Percentiles rank a stretch among this genome's conserved stretches.
Conservation (phyloP, 2,113 vertebrate genomes). For the Nyctibius bracteatus region DNA sequence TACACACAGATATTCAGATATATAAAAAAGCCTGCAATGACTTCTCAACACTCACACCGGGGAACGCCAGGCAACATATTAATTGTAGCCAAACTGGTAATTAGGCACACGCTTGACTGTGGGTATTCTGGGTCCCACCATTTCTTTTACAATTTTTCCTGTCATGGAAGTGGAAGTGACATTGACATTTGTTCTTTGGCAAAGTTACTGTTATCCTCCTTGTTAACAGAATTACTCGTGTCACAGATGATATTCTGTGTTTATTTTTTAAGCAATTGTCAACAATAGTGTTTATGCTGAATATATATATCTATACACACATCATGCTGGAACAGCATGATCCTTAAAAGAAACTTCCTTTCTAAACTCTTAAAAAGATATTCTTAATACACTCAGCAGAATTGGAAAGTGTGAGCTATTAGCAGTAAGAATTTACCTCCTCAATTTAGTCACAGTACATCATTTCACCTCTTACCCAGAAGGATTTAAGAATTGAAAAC, state of each 20-base stretch:
- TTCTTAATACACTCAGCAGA: not conserved
- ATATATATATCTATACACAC: no score
- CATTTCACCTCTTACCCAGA: not conserved
- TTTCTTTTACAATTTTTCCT: not conserved
- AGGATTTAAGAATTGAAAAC: not conserved
- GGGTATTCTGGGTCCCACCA: not conserved
- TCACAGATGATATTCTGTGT: not conserved
- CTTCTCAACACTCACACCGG: not conserved
- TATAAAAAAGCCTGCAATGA: not conserved
- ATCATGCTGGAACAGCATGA: not conserved
- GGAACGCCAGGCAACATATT: not conserved
- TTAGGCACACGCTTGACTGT: not conserved
- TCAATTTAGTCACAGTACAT: not conserved
- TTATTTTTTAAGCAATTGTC: not conserved
- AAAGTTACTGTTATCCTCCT: not conserved
- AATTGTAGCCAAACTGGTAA: not conserved
- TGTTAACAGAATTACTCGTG: not conserved
- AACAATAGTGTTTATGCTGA: not conserved
- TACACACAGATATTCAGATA: not conserved
- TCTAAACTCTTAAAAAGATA: not conserved
- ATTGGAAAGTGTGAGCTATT: not conserved
- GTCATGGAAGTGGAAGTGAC: not conserved
- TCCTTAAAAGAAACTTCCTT: not conserved
- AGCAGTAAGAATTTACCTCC: not conserved
- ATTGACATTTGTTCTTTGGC: not conserved